These are phyloP conservation scores for Leptonema lineaticorne DNA, from an alignment of 1,140 invertebrate genomes.

Conservation along the genomic window DNA sequence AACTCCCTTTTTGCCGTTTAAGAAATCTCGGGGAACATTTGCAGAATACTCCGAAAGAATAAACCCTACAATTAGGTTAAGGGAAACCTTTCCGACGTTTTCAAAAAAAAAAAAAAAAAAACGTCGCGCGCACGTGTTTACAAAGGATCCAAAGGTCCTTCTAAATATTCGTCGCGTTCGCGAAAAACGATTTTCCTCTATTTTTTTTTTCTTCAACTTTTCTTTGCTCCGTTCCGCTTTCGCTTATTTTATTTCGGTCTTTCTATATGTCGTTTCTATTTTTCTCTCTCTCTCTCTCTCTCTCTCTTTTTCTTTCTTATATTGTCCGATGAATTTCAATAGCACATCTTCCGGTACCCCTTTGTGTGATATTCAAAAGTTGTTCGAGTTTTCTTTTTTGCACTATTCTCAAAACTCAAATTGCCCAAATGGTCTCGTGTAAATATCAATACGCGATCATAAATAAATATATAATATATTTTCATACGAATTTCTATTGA, in stretches of 20 bases:
- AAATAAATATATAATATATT: too few relatives aligned
- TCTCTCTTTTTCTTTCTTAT: too few relatives aligned
- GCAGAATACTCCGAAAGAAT: constrained; percentile 1
- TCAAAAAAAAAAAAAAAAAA: too few relatives aligned
- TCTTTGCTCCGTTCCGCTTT: not conserved
- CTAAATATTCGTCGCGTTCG: not conserved
- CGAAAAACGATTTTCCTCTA: not conserved
- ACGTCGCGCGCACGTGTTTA: not conserved
- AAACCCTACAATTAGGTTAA: constrained; percentile 7
- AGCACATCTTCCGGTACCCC: too few relatives aligned
- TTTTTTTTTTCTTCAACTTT: not conserved
- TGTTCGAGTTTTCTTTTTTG: too few relatives aligned
- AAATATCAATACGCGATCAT: too few relatives aligned
- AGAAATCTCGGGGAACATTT: not conserved
- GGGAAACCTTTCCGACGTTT: not conserved
- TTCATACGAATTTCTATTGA: too few relatives aligned
- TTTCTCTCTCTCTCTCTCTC: not conserved
- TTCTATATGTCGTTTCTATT: not conserved
- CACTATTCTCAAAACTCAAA: too few relatives aligned
- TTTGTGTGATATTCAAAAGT: too few relatives aligned
- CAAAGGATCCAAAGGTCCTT: not conserved
- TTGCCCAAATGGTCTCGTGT: too few relatives aligned
- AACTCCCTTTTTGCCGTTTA: not conserved
- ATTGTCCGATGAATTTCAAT: too few relatives aligned
- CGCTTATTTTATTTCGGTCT: not conserved